These are phyloP conservation scores for Myodes glareolus DNA, from an alignment of 2,113 vertebrate species.

Conservation along the genomic window DNA sequence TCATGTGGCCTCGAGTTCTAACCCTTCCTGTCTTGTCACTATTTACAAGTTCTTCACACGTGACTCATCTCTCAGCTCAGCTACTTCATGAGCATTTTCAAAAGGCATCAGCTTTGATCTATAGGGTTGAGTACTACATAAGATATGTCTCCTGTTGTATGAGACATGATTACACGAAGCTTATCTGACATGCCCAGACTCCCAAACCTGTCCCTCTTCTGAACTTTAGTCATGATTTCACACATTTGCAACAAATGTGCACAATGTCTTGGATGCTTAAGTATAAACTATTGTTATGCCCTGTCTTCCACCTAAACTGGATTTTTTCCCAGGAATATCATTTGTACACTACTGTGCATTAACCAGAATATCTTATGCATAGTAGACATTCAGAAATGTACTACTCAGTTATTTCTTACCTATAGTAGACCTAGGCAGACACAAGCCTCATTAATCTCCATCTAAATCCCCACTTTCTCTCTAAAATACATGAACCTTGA, in stretches of 20 bases:
- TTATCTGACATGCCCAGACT: conserved; percentile 3
- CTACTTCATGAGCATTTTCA: conserved; percentile 12
- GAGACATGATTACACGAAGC: neutral
- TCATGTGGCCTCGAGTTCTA: neutral
- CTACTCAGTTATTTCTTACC: neutral
- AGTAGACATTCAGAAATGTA: neutral
- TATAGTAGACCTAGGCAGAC: neutral
- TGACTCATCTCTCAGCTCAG: neutral
- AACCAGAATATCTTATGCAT: neutral
- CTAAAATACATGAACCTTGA: too few relatives aligned
- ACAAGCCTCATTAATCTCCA: neutral
- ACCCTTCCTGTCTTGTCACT: neutral
- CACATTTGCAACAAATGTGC: neutral
- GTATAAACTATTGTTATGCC: neutral
- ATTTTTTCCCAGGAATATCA: neutral
- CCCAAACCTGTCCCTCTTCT: neutral
- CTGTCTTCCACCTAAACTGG: neutral
- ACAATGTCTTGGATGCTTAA: conserved; percentile 3
- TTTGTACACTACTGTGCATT: neutral
- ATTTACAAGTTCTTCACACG: neutral
- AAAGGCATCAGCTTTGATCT: neutral
- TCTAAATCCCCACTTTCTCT: neutral
- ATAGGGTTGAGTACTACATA: neutral
- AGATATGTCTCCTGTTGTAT: neutral
- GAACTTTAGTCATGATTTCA: neutral